Conservation (phyloP, 2,113 vertebrate species). For the Actenoides lindsayi region DNA sequence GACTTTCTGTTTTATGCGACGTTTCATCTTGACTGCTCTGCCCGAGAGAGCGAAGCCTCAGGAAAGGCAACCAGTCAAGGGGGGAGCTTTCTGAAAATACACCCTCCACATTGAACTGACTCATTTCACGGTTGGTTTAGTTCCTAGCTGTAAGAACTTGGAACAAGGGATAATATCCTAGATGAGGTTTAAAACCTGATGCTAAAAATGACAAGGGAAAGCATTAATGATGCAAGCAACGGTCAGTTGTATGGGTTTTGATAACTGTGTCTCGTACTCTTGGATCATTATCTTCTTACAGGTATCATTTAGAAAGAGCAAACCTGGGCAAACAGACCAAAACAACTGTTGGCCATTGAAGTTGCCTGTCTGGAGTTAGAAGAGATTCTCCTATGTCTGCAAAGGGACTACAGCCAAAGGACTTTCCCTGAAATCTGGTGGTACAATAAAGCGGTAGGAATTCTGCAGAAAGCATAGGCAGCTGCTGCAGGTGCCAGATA, state of each 20-base stretch:
- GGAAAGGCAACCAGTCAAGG: neutral
- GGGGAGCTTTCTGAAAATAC: neutral
- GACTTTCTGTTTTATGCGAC: neutral
- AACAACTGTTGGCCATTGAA: neutral
- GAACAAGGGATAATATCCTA: neutral
- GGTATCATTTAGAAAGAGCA: neutral
- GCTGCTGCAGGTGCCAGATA: neutral
- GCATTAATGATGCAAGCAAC: neutral
- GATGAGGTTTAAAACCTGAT: neutral
- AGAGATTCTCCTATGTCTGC: neutral
- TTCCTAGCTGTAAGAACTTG: neutral
- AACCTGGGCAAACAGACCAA: neutral
- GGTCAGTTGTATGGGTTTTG: neutral
- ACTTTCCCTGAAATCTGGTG: neutral
- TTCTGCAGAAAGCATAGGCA: neutral
- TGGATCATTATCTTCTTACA: neutral
- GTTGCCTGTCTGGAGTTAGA: neutral
- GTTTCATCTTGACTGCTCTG: neutral
- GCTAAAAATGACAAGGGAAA: neutral
- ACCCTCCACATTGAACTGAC: neutral
- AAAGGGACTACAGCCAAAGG: neutral
- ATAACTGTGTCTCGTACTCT: neutral
- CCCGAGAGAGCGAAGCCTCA: neutral
- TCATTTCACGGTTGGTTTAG: neutral
- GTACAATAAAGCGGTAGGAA: neutral